Percentiles rank a stretch among this genome's conserved stretches.
Conservation (phyloP, 1,140 invertebrate species). For the Lepidotrigona ventralis region DNA sequence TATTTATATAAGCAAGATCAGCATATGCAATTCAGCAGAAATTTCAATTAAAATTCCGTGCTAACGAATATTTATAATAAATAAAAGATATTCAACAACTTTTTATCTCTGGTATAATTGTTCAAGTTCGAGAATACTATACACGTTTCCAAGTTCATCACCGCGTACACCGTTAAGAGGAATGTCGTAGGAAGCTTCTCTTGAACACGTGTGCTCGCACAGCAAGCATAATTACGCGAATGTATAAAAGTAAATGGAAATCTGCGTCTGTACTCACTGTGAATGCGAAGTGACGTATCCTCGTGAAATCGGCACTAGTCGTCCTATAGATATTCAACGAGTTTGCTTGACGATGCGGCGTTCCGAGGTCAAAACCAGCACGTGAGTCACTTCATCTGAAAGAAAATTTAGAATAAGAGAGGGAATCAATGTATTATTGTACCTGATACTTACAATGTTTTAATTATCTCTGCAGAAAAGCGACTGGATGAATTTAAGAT, state of each 20-base stretch:
- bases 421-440: neutral
- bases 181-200: conserved; percentile 36
- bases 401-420: neutral
- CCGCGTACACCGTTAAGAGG: conserved; percentile 62
- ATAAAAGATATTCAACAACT: neutral
- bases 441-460: neutral
- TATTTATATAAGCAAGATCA: neutral
- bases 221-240: conserved; percentile 6
- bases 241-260: neutral
- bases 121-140: neutral
- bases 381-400: neutral
- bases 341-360: neutral
- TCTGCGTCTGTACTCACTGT: neutral
- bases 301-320: neutral
- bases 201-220: conserved; percentile 8
- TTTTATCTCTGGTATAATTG: neutral
- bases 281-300: neutral
- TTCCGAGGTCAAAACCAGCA: neutral
- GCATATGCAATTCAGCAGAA: neutral
- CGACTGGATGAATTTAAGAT: neutral
- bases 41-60: neutral
- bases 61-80: neutral
- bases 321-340: neutral
- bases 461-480: neutral
- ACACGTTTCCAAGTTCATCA: conserved; percentile 54